phyloP scores from a whole-genome alignment of 2,113 vertebrate species.

The Glaucidium brasilianum region DNA sequence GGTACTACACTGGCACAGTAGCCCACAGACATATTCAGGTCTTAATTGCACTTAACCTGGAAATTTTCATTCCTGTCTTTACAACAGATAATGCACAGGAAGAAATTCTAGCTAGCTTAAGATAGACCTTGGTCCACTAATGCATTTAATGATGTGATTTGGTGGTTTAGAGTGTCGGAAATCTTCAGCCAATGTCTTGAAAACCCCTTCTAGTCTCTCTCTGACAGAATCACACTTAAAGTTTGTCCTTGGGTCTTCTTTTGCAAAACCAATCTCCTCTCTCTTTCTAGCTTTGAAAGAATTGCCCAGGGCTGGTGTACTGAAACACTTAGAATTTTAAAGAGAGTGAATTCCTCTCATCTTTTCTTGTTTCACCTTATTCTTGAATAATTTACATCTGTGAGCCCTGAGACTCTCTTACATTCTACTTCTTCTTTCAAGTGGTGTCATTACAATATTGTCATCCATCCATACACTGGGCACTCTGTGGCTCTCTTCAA shows the following conservation, averaged over 20 bases:
- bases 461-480: neutral
- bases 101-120: neutral
- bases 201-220: neutral
- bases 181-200: neutral
- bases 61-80: neutral
- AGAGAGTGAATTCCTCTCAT: constrained; percentile 34
- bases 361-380: constrained; percentile 46
- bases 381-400: constrained; percentile 57
- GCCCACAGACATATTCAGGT: neutral
- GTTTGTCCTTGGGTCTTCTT: constrained; percentile 10
- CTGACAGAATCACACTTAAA: neutral
- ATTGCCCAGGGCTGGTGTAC: neutral
- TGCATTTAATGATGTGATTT: neutral
- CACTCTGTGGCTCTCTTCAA: constrained; percentile 7
- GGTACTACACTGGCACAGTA: neutral
- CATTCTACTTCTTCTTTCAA: constrained; percentile 23
- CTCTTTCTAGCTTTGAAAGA: constrained; percentile 11
- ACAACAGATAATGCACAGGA: accelerated
- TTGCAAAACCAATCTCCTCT: neutral
- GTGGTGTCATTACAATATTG: constrained; percentile 23
- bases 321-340: constrained; percentile 38
- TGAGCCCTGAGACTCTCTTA: neutral
- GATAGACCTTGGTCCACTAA: neutral
- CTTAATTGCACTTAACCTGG: neutral
- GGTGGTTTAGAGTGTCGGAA: neutral